A percentile compares a stretch with the other conserved stretches of the same genome.
phyloP scores from a whole-genome alignment of 2,888 invertebrate species.

The Eristalinus aeneus region DNA sequence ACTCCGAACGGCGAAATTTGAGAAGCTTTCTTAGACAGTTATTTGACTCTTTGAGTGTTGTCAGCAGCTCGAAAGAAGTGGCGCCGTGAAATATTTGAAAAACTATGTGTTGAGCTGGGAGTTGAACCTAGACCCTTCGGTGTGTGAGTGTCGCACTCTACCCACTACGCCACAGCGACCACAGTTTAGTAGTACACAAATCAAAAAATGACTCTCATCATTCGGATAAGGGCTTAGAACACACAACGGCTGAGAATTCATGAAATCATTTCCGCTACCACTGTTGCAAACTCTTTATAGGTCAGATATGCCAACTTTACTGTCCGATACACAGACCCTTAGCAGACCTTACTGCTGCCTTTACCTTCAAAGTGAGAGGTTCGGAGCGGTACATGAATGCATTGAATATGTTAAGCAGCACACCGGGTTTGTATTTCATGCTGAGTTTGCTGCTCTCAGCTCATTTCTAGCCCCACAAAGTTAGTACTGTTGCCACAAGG shows the following conservation, averaged over 20 bases:
- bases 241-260: background rate
- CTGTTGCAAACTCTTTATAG: background rate
- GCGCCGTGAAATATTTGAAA: too few species aligned
- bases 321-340: background rate
- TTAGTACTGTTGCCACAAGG: background rate
- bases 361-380: background rate
- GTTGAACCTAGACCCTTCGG: too few species aligned
- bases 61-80: too few species aligned
- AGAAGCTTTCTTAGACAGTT: too few species aligned
- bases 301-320: background rate
- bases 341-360: background rate
- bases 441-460: background rate
- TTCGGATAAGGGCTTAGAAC: background rate
- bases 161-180: too few species aligned
- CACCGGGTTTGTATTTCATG: background rate
- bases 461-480: background rate
- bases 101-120: too few species aligned
- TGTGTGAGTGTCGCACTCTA: too few species aligned
- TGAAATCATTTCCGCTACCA: background rate
- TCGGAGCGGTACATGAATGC: background rate
- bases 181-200: background rate
- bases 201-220: background rate
- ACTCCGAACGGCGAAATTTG: too few species aligned
- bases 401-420: background rate
- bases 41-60: too few species aligned